A percentile compares a stretch with the other conserved stretches of the same genome.
phyloP scores from a whole-genome alignment of 2,888 invertebrate species.

The Euplexia lucipara region DNA sequence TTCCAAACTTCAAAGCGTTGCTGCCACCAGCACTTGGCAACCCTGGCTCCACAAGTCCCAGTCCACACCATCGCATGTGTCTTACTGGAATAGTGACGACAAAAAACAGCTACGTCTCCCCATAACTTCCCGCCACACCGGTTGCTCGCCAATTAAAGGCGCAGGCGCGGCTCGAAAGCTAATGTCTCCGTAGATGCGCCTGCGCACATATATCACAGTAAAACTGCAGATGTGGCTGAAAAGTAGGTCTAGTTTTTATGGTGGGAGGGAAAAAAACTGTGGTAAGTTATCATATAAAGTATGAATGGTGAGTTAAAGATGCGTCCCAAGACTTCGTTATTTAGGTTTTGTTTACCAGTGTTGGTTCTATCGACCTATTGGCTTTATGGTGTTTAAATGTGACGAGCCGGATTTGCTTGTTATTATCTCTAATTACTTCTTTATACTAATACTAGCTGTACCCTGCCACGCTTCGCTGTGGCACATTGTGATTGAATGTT shows the following conservation, averaged over 20 bases:
- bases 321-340: constrained; percentile 16
- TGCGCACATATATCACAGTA: constrained; percentile 42
- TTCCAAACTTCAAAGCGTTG: not conserved
- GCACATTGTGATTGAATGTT: too few species aligned
- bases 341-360: not conserved
- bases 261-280: constrained; percentile 30
- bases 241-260: constrained; percentile 40
- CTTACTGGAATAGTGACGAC: constrained; percentile 60
- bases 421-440: too few species aligned
- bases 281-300: constrained; percentile 49
- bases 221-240: constrained; percentile 34
- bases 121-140: constrained; percentile 70
- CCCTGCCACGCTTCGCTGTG: too few species aligned
- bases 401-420: not conserved
- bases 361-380: constrained; percentile 17
- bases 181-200: constrained; percentile 56
- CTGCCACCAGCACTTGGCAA: not conserved
- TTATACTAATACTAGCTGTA: too few species aligned
- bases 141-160: constrained; percentile 67
- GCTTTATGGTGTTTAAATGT: not conserved
- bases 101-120: constrained; percentile 74
- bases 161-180: constrained; percentile 69
- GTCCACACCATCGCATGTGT: constrained; percentile 53
- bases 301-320: constrained; percentile 35
- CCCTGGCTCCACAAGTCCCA: constrained; percentile 56